Conservation (phyloP, 2,797 vertebrate species). For the Leuciscus waleckii region DNA sequence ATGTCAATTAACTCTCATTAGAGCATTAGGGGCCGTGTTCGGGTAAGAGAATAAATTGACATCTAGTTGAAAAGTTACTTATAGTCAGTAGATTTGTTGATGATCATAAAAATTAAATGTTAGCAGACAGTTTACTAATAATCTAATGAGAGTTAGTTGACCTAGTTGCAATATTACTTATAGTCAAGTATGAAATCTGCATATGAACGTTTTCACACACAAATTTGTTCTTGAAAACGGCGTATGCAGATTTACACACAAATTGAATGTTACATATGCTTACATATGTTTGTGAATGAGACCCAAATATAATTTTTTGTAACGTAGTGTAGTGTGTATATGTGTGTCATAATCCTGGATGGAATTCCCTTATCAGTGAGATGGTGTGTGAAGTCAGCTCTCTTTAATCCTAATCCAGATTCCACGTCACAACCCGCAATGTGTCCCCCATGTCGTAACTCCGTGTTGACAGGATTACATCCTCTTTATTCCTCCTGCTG, state of each 20-base stretch:
- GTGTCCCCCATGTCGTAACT: slow-evolving; percentile 22
- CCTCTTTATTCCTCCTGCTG: slow-evolving; percentile 47
- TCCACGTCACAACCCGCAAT: slow-evolving; percentile 36
- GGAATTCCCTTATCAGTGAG: slow-evolving; percentile 58
- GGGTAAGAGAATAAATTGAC: too few species aligned
- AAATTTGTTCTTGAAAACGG: not conserved
- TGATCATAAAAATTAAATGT: too few species aligned
- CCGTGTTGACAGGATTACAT: slow-evolving; percentile 39
- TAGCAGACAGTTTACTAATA: too few species aligned
- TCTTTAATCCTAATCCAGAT: slow-evolving; percentile 57
- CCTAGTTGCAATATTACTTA: too few species aligned
- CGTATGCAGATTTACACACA: not conserved
- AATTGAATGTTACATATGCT: not conserved
- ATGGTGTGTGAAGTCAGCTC: slow-evolving; percentile 31
- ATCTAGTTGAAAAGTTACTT: too few species aligned
- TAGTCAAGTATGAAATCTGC: not conserved
- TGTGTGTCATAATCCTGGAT: slow-evolving; percentile 33
- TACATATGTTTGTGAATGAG: not conserved
- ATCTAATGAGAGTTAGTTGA: too few species aligned
- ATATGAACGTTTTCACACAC: not conserved
- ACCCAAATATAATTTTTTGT: not conserved
- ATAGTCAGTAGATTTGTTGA: too few species aligned
- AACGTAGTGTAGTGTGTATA: not conserved
- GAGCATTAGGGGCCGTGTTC: too few species aligned
- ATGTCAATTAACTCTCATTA: too few species aligned